Base-by-base conservation (phyloP, 2,113 vertebrate species). In the Psophia crepitans region DNA sequence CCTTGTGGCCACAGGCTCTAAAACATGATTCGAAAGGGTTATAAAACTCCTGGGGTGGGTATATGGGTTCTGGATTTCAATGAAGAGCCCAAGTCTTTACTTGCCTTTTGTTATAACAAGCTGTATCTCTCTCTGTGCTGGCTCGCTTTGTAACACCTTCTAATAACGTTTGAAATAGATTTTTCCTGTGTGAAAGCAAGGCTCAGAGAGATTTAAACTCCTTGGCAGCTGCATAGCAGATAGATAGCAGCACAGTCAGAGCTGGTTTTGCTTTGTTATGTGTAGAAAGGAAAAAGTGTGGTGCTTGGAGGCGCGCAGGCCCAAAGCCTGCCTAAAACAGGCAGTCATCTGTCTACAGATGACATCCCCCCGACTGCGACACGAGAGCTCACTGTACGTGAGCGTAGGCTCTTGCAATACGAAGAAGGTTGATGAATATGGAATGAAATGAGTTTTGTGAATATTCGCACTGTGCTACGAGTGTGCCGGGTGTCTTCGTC, bases 391-490 rank as follows among this genome's bases (percentile, higher is more conserved):
- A 1, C 53, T 9, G 37, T 32, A 11, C 2, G 1, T 5, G 16
- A 46, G 57, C 0, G 0, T 8, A 37, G 33, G 27, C 32, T 84
- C 87, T 71, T 68, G 75, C 39, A 28, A 7, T 5, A 11, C 0
- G 2, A 54, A 54, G 84, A 26, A 20, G 43, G 63, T 1, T 69
- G 81, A 21, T 69, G 8, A 56, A 54, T 37, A 41, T 10, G 73
- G 41, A 32, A 57, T 54, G 8, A 69, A 69, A 30, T 3, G 6
- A 13, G 44, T 1, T 46, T 66, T 79, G 66, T 30, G 56, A 30
- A 6, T 13, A 1, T 5, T 43, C 24, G 27, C 5, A 0, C 46
- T 16, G 21, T 26, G 27, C 75, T 56, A 5, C 0, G 30, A 44
- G 51, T 22, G 12, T 5, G 1, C 39, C 20, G 56, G 17, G 30